These are phyloP conservation scores for Tinea pellionella DNA, from an alignment of 2,888 invertebrate genomes.

Conservation along the genomic window DNA sequence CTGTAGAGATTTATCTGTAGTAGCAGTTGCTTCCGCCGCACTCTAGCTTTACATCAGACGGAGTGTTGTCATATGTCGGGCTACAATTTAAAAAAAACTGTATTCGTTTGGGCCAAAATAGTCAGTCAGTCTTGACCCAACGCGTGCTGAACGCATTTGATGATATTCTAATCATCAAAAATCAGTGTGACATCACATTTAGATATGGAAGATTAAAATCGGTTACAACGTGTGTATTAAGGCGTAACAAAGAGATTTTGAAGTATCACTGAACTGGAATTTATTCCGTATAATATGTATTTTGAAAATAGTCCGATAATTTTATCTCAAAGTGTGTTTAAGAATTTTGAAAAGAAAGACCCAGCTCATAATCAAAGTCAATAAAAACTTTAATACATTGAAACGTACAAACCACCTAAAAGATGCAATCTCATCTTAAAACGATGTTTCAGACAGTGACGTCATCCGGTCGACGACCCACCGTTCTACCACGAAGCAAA, in stretches of 20 bases:
- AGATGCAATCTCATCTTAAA: constrained; percentile 17
- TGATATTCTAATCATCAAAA: no score
- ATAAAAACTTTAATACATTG: constrained; percentile 7
- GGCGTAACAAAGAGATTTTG: not conserved
- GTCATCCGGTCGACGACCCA: constrained; percentile 49
- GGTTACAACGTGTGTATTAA: not conserved
- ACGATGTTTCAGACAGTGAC: constrained; percentile 36
- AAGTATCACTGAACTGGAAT: not conserved
- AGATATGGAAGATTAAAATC: no score
- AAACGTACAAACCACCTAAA: not conserved
- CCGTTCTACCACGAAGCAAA: constrained; percentile 35
- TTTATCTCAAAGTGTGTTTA: not conserved
- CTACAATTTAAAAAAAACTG: no score
- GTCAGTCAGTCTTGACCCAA: no score
- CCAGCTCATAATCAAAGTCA: constrained; percentile 10
- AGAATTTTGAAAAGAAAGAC: not conserved
- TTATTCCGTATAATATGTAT: not conserved
- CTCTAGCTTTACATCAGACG: no score
- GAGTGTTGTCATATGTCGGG: no score
- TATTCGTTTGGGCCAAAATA: no score
- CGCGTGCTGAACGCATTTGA: no score
- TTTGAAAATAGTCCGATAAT: no score
- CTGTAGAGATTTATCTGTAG: no score
- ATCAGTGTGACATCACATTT: no score
- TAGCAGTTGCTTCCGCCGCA: no score